Evolutionary conservation across 2,113 vertebrate genomes (phyloP), one percentile per base, ranked within the genome.

Genomic region (Axis porcinus): DNA sequence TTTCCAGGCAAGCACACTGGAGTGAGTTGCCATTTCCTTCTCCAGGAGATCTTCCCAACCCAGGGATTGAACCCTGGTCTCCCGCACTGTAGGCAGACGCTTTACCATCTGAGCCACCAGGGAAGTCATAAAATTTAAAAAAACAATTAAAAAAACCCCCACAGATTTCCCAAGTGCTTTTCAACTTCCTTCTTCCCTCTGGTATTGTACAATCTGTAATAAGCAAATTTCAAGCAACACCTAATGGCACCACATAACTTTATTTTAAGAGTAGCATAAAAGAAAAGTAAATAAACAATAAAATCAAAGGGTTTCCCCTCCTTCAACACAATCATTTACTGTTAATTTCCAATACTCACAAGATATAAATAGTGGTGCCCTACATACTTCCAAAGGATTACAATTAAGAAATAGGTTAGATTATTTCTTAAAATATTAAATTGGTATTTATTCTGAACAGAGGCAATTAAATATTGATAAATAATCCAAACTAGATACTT

Each of bases 401-500:
- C 78, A 93, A 97, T 96, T 10, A 67, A 96, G 58, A 97, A 87
- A 97, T 0, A 67, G n/a, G 33, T 17, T 92, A 50, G 60, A 79
- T 60, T 93, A 92, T 88, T 91, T 97, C 50, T 95, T 96, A 96
- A 92, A 83, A 25, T 86, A 97, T 76, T 33, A 62, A 84, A 5
- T 43, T 96, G 30, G 60, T 79, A 95, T 33, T 81, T 55, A 79
- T 81, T 98, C 43, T 86, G 21, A n/a, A 91, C 12, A 83, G 47
- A 45, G 19, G 13, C 95, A 60, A 28, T 88, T 92, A 62, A 64
- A 57, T 83, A 84, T 23, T 97, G 30, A 92, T 93, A 97, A 86
- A 95, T 9, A 74, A 96, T 43, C 6, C 82, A 92, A 96, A 74
- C 67, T 74, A 70, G 19, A 70, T 23, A 74, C 36, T 97, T 91